Percentiles rank a stretch among this genome's conserved stretches.
Evolutionary conservation across 2,797 vertebrate species (phyloP).

Genomic region (Brachyrhaphis roseni): DNA sequence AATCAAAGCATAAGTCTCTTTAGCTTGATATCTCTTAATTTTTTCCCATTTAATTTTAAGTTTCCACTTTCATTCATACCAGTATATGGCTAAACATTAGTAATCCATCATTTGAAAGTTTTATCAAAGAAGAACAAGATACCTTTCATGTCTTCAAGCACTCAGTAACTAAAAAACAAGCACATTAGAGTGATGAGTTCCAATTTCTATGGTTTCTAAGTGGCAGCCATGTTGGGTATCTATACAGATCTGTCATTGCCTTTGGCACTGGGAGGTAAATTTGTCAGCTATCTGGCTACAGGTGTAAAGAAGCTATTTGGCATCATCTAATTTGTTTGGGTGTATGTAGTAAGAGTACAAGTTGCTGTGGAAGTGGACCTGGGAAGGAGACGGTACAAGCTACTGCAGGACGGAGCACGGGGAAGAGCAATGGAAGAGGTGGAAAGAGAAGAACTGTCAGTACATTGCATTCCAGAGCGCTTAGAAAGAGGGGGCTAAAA

Average conservation of each 20-base stretch:
- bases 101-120: neutral
- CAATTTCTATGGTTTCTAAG: neutral
- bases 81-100: neutral
- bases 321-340: constrained; percentile 2
- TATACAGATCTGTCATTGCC: neutral
- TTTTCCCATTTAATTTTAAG: neutral
- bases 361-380: constrained; percentile 61
- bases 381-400: constrained; percentile 49
- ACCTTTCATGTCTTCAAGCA: neutral
- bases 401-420: constrained; percentile 39
- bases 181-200: neutral
- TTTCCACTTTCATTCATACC: neutral
- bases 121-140: neutral
- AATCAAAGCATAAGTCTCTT: neutral
- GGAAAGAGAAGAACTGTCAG: constrained; percentile 82
- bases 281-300: neutral
- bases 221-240: neutral
- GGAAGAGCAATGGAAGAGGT: constrained; percentile 41
- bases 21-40: neutral
- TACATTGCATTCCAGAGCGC: constrained; percentile 97
- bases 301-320: neutral
- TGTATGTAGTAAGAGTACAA: constrained; percentile 33
- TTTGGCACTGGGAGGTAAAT: neutral
- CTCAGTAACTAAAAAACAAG: neutral
- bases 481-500: constrained; percentile 94